Conservation (phyloP, 2,888 invertebrate species). For the Eucera pruinosa region DNA sequence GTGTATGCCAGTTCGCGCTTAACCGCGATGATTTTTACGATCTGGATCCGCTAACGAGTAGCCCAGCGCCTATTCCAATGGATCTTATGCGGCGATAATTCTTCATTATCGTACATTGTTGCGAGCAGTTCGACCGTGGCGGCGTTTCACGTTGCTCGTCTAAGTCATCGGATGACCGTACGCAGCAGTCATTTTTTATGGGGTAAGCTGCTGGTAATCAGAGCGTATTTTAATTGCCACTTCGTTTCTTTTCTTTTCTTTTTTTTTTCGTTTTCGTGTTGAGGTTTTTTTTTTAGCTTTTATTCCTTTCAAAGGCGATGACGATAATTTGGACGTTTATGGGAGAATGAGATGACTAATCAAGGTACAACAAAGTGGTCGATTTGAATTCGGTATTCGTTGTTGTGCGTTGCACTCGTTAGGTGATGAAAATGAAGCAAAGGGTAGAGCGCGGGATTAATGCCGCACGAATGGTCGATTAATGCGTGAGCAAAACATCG, state of each 20-base stretch:
- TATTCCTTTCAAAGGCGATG: neutral
- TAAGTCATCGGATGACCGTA: conserved; percentile 48
- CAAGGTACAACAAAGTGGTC: conserved; percentile 61
- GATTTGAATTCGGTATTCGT: conserved; percentile 65
- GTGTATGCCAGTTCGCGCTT: conserved; percentile 38
- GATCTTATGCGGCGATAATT: conserved; percentile 83
- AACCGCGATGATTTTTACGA: conserved; percentile 81
- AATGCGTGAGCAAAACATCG: conserved; percentile 44
- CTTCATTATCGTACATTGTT: conserved; percentile 84
- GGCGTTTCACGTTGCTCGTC: conserved; percentile 46
- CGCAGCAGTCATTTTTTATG: conserved; percentile 50
- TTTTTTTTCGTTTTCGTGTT: too few species aligned
- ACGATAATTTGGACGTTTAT: conserved; percentile 76
- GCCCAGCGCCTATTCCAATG: conserved; percentile 73
- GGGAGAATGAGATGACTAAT: conserved; percentile 61
- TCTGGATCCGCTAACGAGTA: conserved; percentile 81
- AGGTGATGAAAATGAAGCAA: conserved; percentile 26
- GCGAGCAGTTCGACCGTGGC: conserved; percentile 62
- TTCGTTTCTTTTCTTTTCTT: too few species aligned
- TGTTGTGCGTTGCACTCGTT: conserved; percentile 42
- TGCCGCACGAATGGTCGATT: conserved; percentile 20
- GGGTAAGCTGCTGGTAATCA: conserved; percentile 73
- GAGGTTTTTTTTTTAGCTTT: conserved; percentile 47
- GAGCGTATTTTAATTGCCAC: conserved; percentile 78
- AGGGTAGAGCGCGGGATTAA: conserved; percentile 26